phyloP scores from a whole-genome alignment of 1,140 invertebrate species.

The Zaprionus tsacasi region DNA sequence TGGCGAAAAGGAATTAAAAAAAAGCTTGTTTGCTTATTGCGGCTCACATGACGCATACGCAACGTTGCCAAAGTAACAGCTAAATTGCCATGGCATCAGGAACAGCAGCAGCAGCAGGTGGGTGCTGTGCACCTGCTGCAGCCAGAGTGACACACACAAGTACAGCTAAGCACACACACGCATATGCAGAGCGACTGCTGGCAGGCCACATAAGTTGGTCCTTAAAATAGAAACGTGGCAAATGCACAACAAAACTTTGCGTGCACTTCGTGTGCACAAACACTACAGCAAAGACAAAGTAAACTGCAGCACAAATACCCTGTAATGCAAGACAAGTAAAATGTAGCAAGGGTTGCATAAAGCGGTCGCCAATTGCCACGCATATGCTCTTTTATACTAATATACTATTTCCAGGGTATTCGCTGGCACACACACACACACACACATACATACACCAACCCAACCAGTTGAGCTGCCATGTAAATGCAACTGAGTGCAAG shows the following conservation, averaged over 20 bases:
- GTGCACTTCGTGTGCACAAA: slow-evolving; percentile 42
- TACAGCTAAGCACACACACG: slow-evolving; percentile 3
- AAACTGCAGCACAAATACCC: neutral
- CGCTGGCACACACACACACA: neutral
- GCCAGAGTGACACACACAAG: slow-evolving; percentile 10
- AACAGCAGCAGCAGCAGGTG: slow-evolving; percentile 71
- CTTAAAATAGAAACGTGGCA: slow-evolving; percentile 57
- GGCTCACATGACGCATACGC: slow-evolving; percentile 57
- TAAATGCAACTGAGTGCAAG: slow-evolving; percentile 47
- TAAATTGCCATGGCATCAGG: slow-evolving; percentile 46
- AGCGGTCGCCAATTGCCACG: neutral
- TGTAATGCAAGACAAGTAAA: neutral
- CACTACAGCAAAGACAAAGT: slow-evolving; percentile 11
- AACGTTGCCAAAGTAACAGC: slow-evolving; percentile 38
- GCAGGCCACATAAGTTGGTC: slow-evolving; percentile 37
- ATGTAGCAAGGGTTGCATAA: neutral
- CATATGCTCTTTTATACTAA: neutral
- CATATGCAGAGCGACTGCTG: neutral
- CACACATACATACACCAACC: neutral
- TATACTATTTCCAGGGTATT: slow-evolving; percentile 23
- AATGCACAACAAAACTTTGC: slow-evolving; percentile 63
- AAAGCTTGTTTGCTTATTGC: slow-evolving; percentile 35
- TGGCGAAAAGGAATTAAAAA: slow-evolving; percentile 23
- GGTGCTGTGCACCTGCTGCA: slow-evolving; percentile 7
- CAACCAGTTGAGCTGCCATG: slow-evolving; percentile 32